Evolutionary conservation across 2,113 vertebrate species (phyloP).

Genomic region (Corythaixoides concolor): DNA sequence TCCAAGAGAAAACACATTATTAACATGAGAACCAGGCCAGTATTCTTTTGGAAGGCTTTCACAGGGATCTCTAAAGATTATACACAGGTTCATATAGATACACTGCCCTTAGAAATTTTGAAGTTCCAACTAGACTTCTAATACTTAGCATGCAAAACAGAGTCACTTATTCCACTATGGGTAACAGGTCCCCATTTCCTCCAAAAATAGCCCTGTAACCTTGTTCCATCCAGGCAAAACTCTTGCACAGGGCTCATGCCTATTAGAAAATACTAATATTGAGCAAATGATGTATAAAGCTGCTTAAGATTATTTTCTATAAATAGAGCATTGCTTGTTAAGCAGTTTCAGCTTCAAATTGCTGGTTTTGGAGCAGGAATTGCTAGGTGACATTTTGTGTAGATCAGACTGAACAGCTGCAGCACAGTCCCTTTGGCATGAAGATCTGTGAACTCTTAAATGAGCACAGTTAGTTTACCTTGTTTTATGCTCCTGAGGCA

Average conservation of each 20-base stretch:
- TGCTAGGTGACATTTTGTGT: neutral
- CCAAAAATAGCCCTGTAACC: neutral
- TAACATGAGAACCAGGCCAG: neutral
- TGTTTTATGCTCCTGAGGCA: neutral
- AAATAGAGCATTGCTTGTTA: neutral
- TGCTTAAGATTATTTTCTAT: neutral
- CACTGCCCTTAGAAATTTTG: neutral
- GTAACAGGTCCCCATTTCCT: neutral
- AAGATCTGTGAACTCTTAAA: neutral
- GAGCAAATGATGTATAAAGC: neutral
- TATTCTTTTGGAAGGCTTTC: neutral
- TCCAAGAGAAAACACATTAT: neutral
- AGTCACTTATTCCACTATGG: neutral
- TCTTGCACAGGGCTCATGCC: neutral
- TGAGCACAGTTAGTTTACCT: neutral
- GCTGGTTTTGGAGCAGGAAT: neutral
- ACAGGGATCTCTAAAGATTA: neutral
- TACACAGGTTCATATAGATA: neutral
- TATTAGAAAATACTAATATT: neutral
- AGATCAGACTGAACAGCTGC: neutral
- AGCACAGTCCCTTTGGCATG: neutral
- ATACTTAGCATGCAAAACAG: neutral
- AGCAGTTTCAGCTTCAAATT: neutral
- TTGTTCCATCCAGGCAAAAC: neutral
- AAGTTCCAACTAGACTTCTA: neutral